Base-by-base conservation (phyloP, 2,888 invertebrate genomes). In the Spisula subtruncata region DNA sequence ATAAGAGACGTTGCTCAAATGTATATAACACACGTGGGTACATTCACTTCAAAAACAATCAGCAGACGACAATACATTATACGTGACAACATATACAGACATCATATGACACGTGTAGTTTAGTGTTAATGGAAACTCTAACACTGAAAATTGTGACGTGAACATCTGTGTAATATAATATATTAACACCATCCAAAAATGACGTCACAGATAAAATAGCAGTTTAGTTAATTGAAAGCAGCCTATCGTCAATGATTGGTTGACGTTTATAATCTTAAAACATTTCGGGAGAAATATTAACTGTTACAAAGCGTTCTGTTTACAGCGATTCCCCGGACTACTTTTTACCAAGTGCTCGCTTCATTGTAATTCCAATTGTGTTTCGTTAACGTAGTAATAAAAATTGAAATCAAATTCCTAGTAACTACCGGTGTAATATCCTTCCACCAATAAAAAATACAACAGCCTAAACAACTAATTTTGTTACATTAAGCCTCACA, bases 51-150 rank as follows among this genome's bases (percentile, higher is more conserved):
- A 66, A 66, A 66, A 25, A 66, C 20, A 66, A n/a, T 25, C 60
- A 66, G 6, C 60, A n/a, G n/a, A 25, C 60, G 60, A 66, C 60
- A 66, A 25, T 41, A 66, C 51, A 51, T 41, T 41, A 51, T 51
- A 25, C 60, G 60, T 66, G 60, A 66, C 60, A 66, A 25, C 25
- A 25, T n/a, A 66, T 66, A 66, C 60, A 66, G 25, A 66, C 60
- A 66, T 25, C n/a, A n/a, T 12, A 25, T 66, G 12, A 25, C 25
- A 25, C 60, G 60, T 66, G 60, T 6, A 20, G 10, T 66, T 12
- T 66, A 25, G 60, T 66, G 60, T 66, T 66, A 66, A 66, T 66
- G n/a, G 25, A 60, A 60, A 66, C 5, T 5, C n/a, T n/a, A 12
- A 25, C 25, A 66, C 60, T 10, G n/a, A 66, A 25, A 25, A 51